Evolutionary conservation across 2,888 invertebrate species (phyloP).

Genomic region (Limnephilus lunatus): DNA sequence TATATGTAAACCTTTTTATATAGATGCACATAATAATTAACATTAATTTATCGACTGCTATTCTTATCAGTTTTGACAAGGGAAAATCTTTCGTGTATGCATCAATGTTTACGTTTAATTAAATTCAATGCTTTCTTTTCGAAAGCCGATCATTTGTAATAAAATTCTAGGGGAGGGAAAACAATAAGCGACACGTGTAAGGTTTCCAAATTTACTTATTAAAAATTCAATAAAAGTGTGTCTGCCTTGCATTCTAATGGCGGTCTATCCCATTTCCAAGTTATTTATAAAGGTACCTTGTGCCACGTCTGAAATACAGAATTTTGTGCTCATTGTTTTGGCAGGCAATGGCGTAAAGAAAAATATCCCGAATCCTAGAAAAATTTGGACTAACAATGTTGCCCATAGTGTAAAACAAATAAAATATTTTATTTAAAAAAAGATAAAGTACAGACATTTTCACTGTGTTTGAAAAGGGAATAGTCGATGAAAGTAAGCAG

Average conservation of each 20-base stretch:
- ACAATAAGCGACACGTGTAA: slow-evolving; percentile 11
- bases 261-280: neutral
- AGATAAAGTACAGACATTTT: too few relatives aligned
- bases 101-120: slow-evolving; percentile 9
- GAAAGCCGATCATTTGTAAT: neutral
- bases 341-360: neutral
- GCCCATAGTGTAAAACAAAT: too few relatives aligned
- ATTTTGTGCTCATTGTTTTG: neutral
- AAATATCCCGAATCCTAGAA: neutral
- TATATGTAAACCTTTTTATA: too few relatives aligned
- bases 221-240: slow-evolving; percentile 2
- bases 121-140: neutral
- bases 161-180: neutral
- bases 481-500: too few relatives aligned
- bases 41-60: too few relatives aligned
- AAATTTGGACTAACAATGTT: neutral
- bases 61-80: too few relatives aligned
- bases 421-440: too few relatives aligned
- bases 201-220: slow-evolving; percentile 20
- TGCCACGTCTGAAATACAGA: neutral
- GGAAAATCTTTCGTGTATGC: neutral
- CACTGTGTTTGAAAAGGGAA: too few relatives aligned
- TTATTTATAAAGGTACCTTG: neutral
- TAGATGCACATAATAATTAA: too few relatives aligned
- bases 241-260: slow-evolving; percentile 20